Percentiles rank a stretch among this genome's conserved stretches.
Evolutionary conservation across 2,888 invertebrate species (phyloP).

Genomic region (Mimas tiliae): DNA sequence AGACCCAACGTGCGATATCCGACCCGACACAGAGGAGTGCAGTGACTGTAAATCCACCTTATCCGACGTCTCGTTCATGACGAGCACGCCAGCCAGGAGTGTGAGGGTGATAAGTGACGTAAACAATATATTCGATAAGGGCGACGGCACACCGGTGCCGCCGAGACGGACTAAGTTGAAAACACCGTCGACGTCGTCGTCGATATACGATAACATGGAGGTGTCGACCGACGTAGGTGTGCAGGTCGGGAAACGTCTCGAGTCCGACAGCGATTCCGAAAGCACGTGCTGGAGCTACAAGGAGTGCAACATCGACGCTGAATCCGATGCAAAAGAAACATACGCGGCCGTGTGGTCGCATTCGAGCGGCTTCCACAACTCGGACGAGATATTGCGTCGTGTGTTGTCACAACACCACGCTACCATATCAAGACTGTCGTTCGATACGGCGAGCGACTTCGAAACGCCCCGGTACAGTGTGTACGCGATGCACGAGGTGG

Average conservation of each 20-base stretch:
- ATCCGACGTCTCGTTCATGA: slow-evolving; percentile 64
- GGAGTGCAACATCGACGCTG: slow-evolving; percentile 67
- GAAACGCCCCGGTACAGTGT: slow-evolving; percentile 66
- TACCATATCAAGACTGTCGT: slow-evolving; percentile 69
- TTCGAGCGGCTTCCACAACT: slow-evolving; percentile 77
- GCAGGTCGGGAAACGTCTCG: slow-evolving; percentile 45
- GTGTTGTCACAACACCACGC: slow-evolving; percentile 71
- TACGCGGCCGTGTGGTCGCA: slow-evolving; percentile 78
- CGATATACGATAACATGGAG: slow-evolving; percentile 56
- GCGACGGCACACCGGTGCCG: slow-evolving; percentile 62
- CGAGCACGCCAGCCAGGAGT: slow-evolving; percentile 62
- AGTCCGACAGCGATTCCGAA: slow-evolving; percentile 71
- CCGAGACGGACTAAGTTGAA: slow-evolving; percentile 62
- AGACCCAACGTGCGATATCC: slow-evolving; percentile 42
- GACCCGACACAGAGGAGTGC: slow-evolving; percentile 38
- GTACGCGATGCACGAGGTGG: slow-evolving; percentile 76
- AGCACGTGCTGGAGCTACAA: slow-evolving; percentile 81
- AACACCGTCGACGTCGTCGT: slow-evolving; percentile 51
- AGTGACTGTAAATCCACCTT: slow-evolving; percentile 69
- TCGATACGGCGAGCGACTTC: slow-evolving; percentile 72
- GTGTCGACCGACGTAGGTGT: slow-evolving; percentile 43
- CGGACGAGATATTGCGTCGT: slow-evolving; percentile 66
- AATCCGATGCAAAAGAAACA: slow-evolving; percentile 54
- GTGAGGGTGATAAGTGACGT: slow-evolving; percentile 48
- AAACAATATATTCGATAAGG: slow-evolving; percentile 54